Conservation (phyloP, 2,888 invertebrate species). For the Sinohyriopsis cumingii region DNA sequence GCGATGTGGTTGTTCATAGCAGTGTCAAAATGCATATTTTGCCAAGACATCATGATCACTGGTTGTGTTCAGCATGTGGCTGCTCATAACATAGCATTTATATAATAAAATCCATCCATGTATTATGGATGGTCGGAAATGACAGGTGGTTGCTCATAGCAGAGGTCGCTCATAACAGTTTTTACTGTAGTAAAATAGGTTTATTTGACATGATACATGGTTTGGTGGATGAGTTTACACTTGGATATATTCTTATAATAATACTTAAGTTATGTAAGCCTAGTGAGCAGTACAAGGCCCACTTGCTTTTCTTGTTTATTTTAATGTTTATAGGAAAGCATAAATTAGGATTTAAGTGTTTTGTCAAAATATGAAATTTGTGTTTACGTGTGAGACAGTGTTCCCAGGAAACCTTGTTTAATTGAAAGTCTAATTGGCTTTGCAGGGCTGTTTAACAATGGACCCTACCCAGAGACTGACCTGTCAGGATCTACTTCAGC, state of each 20-base stretch:
- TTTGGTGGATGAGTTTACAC: neutral
- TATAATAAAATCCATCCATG: no score
- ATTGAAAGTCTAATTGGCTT: slow-evolving; percentile 6
- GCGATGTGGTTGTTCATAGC: no score
- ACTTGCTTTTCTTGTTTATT: no score
- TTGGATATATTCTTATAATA: neutral
- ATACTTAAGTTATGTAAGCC: neutral
- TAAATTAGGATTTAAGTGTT: neutral
- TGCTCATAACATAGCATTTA: no score
- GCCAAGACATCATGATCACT: no score
- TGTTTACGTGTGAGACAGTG: neutral
- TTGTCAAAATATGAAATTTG: neutral
- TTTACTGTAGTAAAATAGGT: neutral
- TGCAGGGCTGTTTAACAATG: slow-evolving; percentile 93
- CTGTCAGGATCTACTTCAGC: slow-evolving; percentile 90
- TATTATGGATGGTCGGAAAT: no score
- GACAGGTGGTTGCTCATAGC: no score
- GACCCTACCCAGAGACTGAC: slow-evolving; percentile 93
- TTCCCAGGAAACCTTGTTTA: neutral
- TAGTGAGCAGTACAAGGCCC: no score
- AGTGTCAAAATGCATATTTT: no score
- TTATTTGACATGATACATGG: neutral
- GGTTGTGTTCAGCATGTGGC: no score
- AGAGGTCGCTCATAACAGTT: no score
- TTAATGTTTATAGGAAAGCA: no score